Conservation (phyloP, 64 coral and sea anemone genomes). For the Stichodactyla helianthus region DNA sequence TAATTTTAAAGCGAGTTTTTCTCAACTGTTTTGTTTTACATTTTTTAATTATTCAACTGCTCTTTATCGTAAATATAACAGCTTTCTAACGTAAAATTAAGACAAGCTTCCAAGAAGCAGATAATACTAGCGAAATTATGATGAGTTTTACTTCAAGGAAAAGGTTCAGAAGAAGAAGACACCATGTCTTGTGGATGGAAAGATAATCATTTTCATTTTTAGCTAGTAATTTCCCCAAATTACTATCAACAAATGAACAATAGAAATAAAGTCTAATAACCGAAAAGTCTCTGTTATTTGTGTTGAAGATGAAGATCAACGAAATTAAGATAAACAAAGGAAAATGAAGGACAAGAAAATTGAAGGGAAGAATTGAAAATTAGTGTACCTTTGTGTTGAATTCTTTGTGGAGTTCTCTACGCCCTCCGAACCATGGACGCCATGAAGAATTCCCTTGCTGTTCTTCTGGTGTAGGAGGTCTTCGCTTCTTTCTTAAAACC, state of each 20-base stretch:
- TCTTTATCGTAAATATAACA: no score
- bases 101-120: no score
- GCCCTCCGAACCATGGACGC: background rate
- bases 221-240: background rate
- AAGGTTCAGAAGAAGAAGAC: background rate
- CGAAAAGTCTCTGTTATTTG: background rate
- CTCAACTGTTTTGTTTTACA: no score
- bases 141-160: background rate
- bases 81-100: no score
- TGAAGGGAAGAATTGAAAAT: background rate
- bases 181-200: background rate
- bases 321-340: background rate
- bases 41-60: no score
- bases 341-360: background rate
- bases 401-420: background rate
- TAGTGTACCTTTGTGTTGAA: background rate
- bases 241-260: slow-evolving; percentile 4
- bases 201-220: background rate
- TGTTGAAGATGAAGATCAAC: background rate
- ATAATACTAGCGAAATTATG: no score
- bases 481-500: background rate
- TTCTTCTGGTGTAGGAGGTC: background rate
- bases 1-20: no score
- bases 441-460: background rate
- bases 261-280: background rate